Base-by-base conservation (phyloP, 2,888 invertebrate species). In the Phragmatobia fuliginosa region DNA sequence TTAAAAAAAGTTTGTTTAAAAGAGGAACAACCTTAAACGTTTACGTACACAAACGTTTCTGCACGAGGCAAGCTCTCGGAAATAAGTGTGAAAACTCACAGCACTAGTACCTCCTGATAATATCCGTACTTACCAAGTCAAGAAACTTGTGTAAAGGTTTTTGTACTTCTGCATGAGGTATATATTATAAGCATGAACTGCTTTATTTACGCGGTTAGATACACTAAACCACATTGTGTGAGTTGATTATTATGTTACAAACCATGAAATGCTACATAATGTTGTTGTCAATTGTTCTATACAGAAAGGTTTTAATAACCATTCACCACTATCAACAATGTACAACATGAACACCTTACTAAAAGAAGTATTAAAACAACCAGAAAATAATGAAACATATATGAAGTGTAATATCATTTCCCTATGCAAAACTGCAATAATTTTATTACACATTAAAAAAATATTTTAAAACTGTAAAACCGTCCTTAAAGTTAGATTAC, bases 141-240 rank as follows among this genome's bases (percentile, higher is more conserved):
- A 56, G 25, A 56, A 28, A 52, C 25, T 25, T 52, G 16, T 56
- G 1, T 56, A 56, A 28, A 28, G 52, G 28, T 28, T 56, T 25
- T 56, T 14, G 4, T 16, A 25, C 16, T 28, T 28, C 4, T 56
- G 28, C 16, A 28, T 14, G 28, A 56, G 11, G 6, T 28, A 25
- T 56, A 16, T 56, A 2, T 21, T 28, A 56, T 52, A 25, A 63
- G 65, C 68, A 70, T n/a, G n/a, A n/a, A n/a, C n/a, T n/a, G 73
- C 78, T 82, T 70, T 32, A 59, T 76, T 83, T 80, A 73, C 77
- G 85, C 76, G 86, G 85, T 84, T 81, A 66, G 70, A 60, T 83
- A 66, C 71, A 60, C 49, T 62, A 71, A 76, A 81, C 85, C 85
- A 76, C 85, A 83, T 69, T 67, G 62, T 72, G 61, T 72, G 70